Base-by-base conservation (phyloP, 2,888 invertebrate species). In the Leptopterna dolabrata region DNA sequence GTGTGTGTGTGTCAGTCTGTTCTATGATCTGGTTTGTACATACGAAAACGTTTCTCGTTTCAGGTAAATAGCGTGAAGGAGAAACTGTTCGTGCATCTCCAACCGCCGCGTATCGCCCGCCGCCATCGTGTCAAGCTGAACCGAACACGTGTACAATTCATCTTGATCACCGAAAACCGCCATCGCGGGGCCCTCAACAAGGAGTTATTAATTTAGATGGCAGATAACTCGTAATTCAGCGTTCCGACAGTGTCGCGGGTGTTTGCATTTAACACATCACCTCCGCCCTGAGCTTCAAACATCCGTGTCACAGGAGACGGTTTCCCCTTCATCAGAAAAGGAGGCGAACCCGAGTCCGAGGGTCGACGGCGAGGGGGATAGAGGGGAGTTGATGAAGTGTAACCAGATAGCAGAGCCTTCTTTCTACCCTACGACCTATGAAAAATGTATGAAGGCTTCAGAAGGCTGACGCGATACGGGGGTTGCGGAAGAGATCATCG, bases 131-230 rank as follows among this genome's bases (percentile, higher is more conserved):
- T 41, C 73, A 29, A 36, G 73, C 9, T 30, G 4, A 78, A 9
- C 78, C 41, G n/a, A 81, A 81, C 81, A 81, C 81, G 81, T 81
- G 81, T 81, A 30, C 81, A 81, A 81, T 81, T 55, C 81, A 81
- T 81, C 81, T 81, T 81, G 81, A 81, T 81, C 55, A 27, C 51
- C 30, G 36, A 73, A 55, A 55, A 55, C n/a, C 76, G 19, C 14
- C 36, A 41, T 41, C 11, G 76, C 41, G 36, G 43, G 51, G n/a
- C 11, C 27, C 51, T 43, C 41, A 45, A 80, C 81, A 81, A 81
- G 51, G 55, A 55, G 81, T 81, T 81, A 81, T 81, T 81, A 81
- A 81, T 81, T 81, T 81, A 81, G 81, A 81, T 81, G 29, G 36
- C 2, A 55, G 81, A 81, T 81, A 81, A 81, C 30, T 29, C 30